Evolutionary conservation across 2,888 invertebrate genomes (phyloP).

Genomic region (Alloplasta piceator): DNA sequence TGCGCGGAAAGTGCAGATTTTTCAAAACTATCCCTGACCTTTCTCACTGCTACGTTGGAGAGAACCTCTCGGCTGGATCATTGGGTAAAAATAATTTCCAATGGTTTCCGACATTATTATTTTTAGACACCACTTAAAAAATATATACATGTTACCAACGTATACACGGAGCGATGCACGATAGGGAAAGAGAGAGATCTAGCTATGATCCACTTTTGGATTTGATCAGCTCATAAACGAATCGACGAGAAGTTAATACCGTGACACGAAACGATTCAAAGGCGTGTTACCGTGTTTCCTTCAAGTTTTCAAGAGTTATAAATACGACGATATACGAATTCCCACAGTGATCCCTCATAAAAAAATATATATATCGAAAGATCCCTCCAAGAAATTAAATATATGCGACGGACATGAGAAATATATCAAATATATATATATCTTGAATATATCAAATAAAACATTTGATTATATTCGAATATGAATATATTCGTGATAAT

Average conservation of each 20-base stretch:
- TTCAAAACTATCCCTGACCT: slow-evolving; percentile 43
- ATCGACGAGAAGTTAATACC: slow-evolving; percentile 57
- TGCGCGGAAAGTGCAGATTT: background rate
- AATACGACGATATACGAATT: slow-evolving; percentile 57
- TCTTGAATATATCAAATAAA: too few species aligned
- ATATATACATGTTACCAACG: slow-evolving; percentile 26
- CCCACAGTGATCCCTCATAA: too few species aligned
- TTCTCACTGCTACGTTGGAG: slow-evolving; percentile 7
- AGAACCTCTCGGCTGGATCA: background rate
- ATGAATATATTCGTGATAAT: too few species aligned
- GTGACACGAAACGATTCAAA: slow-evolving; percentile 37
- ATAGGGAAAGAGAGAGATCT: slow-evolving; percentile 18
- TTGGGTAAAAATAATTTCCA: slow-evolving; percentile 35
- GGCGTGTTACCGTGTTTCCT: slow-evolving; percentile 54
- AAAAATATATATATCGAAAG: too few species aligned
- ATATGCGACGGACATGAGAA: too few species aligned
- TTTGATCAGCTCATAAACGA: slow-evolving; percentile 53
- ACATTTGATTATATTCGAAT: too few species aligned
- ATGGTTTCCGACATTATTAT: slow-evolving; percentile 32
- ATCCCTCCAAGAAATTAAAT: too few species aligned
- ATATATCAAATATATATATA: too few species aligned
- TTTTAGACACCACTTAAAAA: slow-evolving; percentile 36
- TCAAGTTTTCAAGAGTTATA: slow-evolving; percentile 62
- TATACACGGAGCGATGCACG: slow-evolving; percentile 13
- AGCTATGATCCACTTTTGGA: slow-evolving; percentile 46